Base-by-base conservation (phyloP, 2,797 vertebrate genomes). In the Phoxinus dragarum region DNA sequence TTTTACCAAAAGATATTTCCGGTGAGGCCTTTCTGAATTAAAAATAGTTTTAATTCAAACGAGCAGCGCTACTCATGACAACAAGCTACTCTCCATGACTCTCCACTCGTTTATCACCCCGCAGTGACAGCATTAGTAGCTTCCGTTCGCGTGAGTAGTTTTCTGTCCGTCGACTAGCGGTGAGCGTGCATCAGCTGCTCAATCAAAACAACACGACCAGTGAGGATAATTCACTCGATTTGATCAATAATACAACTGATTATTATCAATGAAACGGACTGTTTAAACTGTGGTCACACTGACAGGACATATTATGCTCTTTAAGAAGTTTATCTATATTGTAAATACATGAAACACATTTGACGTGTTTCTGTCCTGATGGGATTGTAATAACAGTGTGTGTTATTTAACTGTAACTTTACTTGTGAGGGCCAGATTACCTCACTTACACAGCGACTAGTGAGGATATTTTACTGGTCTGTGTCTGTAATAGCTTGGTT, bases 21-120 rank as follows among this genome's bases (percentile, higher is more conserved):
- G 90, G 91, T 88, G 87, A 81, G 89, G 84, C 88, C 90, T 88
- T 87, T 85, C 71, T 82, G 84, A 66, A 4, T 44, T 83, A 61
- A 85, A 88, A 89, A 4, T 31, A 17, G 9, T 47, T 76, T 76
- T 16, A 67, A 19, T 16, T 21, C 3, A 31, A 16, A 3, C 4
- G 16, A 34, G 21, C 54, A 91, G 85, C 90, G 90, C 87, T 87
- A 34, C 23, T 6, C 2, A 47, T 66, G 77, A 19, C 34, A 44
- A 11, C 27, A 44, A 47, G n/a, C 92, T 90, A 86, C 78, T 86
- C 82, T 44, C 27, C 52, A 31, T n/a, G 42, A 77, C 6, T 36
- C 27, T 31, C 12, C 34, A 0, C 11, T 31, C 14, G n/a, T 44
- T 2, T 38, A 44, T 5, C n/a, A 19, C 11, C 10, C 19, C 23